Percentiles rank a stretch among this genome's conserved stretches.
phyloP scores from a whole-genome alignment of 2,797 vertebrate genomes.

The Schizopygopsis pylzovi region DNA sequence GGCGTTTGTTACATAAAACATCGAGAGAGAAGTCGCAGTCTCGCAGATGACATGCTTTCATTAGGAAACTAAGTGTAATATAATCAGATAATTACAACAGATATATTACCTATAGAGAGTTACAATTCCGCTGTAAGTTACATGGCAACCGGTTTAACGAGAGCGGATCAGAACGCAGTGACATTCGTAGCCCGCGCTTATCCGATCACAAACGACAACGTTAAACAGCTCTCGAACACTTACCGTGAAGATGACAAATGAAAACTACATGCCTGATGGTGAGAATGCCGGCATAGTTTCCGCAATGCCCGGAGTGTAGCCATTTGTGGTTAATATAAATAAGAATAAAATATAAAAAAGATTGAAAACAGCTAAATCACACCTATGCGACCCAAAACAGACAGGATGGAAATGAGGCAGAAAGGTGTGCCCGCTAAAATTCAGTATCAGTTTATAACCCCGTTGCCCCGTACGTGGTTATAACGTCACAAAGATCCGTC shows the following conservation, averaged over 20 bases:
- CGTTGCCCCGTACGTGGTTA: neutral
- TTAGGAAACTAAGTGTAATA: neutral
- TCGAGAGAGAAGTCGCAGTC: neutral
- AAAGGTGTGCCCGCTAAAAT: neutral
- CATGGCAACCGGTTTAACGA: neutral
- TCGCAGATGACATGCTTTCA: neutral
- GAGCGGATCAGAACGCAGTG: neutral
- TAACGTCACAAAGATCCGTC: neutral
- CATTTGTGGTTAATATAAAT: constrained; percentile 63
- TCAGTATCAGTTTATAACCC: neutral
- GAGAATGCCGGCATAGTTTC: constrained; percentile 74
- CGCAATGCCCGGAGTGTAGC: constrained; percentile 77
- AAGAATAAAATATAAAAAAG: neutral
- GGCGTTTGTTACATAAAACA: constrained; percentile 30
- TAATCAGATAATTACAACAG: neutral
- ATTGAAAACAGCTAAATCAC: neutral
- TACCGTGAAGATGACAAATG: constrained; percentile 82
- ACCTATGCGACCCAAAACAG: neutral
- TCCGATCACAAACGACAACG: neutral
- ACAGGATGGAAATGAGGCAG: neutral
- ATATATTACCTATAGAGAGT: neutral
- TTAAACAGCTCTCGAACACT: constrained; percentile 37
- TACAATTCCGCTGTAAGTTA: neutral
- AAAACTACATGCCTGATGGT: constrained; percentile 75
- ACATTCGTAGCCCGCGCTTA: neutral